Conservation (phyloP, 1,140 invertebrate genomes). For the Tribolium castaneum region DNA sequence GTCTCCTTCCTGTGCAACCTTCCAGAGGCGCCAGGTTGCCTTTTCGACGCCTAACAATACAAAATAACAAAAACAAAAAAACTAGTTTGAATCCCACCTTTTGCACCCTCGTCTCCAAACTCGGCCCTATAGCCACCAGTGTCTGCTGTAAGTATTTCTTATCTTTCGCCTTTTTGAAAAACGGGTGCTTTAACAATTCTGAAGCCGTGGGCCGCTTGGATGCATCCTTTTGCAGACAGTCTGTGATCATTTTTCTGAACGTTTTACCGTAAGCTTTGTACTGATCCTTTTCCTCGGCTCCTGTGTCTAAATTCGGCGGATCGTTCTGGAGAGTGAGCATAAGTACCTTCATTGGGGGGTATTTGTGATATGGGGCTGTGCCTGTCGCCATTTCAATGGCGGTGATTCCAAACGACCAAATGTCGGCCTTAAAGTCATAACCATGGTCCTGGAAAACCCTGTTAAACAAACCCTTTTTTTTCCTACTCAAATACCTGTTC, state of each 20-base stretch:
- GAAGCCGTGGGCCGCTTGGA: conserved; percentile 94
- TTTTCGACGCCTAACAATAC: conserved; percentile 73
- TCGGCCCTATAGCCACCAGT: conserved; percentile 87
- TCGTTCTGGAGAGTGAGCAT: conserved; percentile 99
- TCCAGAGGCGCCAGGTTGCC: conserved; percentile 91
- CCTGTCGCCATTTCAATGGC: conserved; percentile 99
- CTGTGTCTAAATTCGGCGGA: conserved; percentile 95
- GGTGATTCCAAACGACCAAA: conserved; percentile 99
- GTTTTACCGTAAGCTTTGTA: conserved; percentile 98
- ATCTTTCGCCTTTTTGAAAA: conserved; percentile 99
- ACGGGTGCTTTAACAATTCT: conserved; percentile 98
- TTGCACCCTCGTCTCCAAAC: conserved; percentile 88
- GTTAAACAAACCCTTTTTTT: too few relatives aligned
- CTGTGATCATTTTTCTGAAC: conserved; percentile 94
- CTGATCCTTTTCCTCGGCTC: conserved; percentile 96
- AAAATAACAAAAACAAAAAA: not conserved
- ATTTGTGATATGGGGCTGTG: conserved; percentile 98
- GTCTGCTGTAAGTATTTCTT: conserved; percentile 94
- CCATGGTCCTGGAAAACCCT: conserved; percentile 84
- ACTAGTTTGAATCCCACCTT: conserved; percentile 70
- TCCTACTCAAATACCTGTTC: conserved; percentile 78
- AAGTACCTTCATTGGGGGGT: conserved; percentile 98
- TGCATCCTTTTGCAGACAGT: conserved; percentile 96
- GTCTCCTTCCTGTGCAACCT: conserved; percentile 92
- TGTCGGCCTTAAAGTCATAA: conserved; percentile 99